Conservation (phyloP, 2,888 invertebrate species). For the Tetragonula carbonaria region DNA sequence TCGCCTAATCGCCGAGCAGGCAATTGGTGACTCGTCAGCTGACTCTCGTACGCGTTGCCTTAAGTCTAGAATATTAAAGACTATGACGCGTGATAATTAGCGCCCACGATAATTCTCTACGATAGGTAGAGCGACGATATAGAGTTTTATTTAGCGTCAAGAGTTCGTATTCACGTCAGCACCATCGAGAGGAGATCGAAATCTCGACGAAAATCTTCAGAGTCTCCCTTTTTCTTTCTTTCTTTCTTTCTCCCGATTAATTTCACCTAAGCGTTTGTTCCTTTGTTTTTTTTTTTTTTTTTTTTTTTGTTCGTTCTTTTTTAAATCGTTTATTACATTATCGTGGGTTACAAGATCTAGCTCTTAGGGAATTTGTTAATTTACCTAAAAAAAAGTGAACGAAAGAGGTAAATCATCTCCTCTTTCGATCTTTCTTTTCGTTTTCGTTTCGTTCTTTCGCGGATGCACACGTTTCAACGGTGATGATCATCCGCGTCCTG, state of each 20-base stretch:
- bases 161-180: constrained; percentile 37
- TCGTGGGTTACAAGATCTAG: constrained; percentile 20
- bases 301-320: background rate
- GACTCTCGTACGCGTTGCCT: constrained; percentile 47
- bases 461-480: background rate
- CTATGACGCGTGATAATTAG: constrained; percentile 54
- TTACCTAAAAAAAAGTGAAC: constrained; percentile 9
- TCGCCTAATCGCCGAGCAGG: constrained; percentile 55
- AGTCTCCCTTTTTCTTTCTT: constrained; percentile 13
- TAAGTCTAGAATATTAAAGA: constrained; percentile 59
- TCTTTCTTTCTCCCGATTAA: constrained; percentile 26
- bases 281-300: background rate
- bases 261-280: constrained; percentile 12
- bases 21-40: constrained; percentile 39
- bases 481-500: background rate
- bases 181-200: constrained; percentile 25
- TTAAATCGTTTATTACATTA: background rate
- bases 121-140: too few species aligned
- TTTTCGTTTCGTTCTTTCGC: too few species aligned
- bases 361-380: constrained; percentile 25
- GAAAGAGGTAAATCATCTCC: background rate
- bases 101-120: constrained; percentile 50
- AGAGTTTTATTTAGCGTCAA: background rate
- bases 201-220: constrained; percentile 17
- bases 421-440: too few species aligned